Evolutionary conservation across 2,113 vertebrate genomes (phyloP), one percentile per base, ranked within the genome.

Genomic region (Xerus inauris): DNA sequence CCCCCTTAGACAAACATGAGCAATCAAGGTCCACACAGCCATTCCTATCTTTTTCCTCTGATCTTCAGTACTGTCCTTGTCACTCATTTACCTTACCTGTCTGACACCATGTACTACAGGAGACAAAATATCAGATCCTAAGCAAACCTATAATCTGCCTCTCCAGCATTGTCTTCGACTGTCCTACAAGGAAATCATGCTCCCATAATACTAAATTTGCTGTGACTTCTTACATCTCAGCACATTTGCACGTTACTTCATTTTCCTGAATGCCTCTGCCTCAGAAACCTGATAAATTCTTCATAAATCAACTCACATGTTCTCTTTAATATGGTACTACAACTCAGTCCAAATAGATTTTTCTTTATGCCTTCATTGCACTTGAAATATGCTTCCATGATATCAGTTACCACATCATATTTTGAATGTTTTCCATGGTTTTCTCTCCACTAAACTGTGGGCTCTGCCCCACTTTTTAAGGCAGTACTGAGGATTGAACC

Each of bases 231-330:
- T 11, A 45, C 3, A 79, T 8, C 40, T 71, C 24, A 20, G 51
- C 19, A 32, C 19, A 71, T 96, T 95, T 71, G 30, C 11, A 75
- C 45, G 95, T 38, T 73, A 59, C 6, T 89, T 97, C 90, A 79
- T 95, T 95, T 67, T 6, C 32, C 89, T 38, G 35, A 93, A 81
- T 95, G 10, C 8, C 38, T 13, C n/a, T 19, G 26, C 20, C 65
- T 92, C 42, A 30, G n/a, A 96, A 90, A 82, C 19, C 49, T 77
- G 42, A 81, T 81, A 88, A 88, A 65, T 94, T 94, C 26, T 95
- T 94, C 47, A 94, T 81, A 67, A 97, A 94, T 88, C 67, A 85
- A 72, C 26, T 87, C 67, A 76, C 1, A 57, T 85, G 5, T 73
- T 94, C 59, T 28, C 76, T 90, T 67, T 94, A 35, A 5, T 79